Evolutionary conservation across 53 echinoderm and acorn worm genomes (phyloP).

Genomic region (Zoroaster sp.): DNA sequence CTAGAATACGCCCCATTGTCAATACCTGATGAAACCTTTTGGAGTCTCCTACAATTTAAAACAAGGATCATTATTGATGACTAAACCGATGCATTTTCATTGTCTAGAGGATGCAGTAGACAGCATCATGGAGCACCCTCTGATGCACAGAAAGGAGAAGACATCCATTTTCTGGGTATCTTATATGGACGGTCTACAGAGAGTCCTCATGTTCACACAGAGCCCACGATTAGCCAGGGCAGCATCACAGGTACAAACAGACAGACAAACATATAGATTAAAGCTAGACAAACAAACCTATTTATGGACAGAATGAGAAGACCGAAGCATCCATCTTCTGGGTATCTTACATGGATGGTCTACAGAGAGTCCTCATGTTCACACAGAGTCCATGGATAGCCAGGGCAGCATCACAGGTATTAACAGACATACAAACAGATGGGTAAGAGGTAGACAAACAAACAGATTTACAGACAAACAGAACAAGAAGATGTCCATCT

Average conservation of each 20-base stretch:
- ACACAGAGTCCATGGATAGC: constrained; percentile 81
- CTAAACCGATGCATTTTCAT: background rate
- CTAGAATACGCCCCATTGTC: too few relatives aligned
- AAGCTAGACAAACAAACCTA: background rate
- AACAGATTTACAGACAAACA: background rate
- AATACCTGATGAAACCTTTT: too few relatives aligned
- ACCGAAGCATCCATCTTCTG: constrained; percentile 89
- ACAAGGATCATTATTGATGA: background rate
- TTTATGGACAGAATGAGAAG: background rate
- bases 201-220: constrained; percentile 85
- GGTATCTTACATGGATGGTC: constrained; percentile 94
- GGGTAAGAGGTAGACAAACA: background rate
- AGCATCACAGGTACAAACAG: constrained; percentile 79
- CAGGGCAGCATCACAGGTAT: constrained; percentile 78
- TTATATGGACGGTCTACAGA: constrained; percentile 96
- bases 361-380: constrained; percentile 82
- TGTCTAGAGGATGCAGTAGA: constrained; percentile 74
- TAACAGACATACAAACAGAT: background rate
- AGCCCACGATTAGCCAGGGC: constrained; percentile 75
- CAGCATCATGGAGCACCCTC: constrained; percentile 86
- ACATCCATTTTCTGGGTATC: constrained; percentile 95
- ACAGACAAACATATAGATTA: background rate
- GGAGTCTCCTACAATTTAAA: too few relatives aligned
- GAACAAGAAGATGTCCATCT: constrained; percentile 57
- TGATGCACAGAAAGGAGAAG: constrained; percentile 90